Evolutionary conservation across 2,888 invertebrate genomes (phyloP), one percentile per base, ranked within the genome.

Genomic region (Campoplex nolae): DNA sequence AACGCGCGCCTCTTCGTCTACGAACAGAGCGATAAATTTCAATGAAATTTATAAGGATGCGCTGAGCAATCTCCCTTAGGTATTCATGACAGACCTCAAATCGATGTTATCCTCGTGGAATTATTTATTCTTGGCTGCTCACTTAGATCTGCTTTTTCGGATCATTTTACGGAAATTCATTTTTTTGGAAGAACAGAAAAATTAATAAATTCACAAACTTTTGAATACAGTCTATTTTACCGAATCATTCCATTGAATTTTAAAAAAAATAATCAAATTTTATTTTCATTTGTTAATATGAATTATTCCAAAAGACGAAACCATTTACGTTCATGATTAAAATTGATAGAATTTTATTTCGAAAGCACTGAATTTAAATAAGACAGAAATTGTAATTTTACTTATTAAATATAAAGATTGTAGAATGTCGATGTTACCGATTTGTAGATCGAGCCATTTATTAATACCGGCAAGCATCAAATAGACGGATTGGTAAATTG

Each of bases 21-120:
- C 67, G 56, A 91, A 88, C 88, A 54, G 45, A 51, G 80, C 91
- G 88, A 89, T 92, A 92, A 92, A 93, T 92, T 93, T 89, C 71
- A 79, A 16, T 83, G 68, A 88, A 93, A 93, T 93, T 92, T 92
- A 90, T 84, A 82, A 83, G 84, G 82, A 84, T 80, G 83, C 79
- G 77, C 80, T 56, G 13, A 62, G 42, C 65, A 68, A 86, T 83
- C 54, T 79, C 70, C 78, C 70, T 62, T 71, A 79, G 54, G 51
- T 56, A 65, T 71, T 54, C 68, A 77, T 73, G 79, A 74, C 70
- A 54, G 75, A n/a, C 82, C 76, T 38, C 48, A 84, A 77, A 65
- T 74, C 77, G 28, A 71, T 58, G 42, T 45, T 74, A 38, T n/a
- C 42, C 71, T 54, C 38, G 75, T 35, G 45, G 82, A 87, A 87